Evolutionary conservation across 2,113 vertebrate genomes (phyloP).

Genomic region (Odontesthes bonariensis): DNA sequence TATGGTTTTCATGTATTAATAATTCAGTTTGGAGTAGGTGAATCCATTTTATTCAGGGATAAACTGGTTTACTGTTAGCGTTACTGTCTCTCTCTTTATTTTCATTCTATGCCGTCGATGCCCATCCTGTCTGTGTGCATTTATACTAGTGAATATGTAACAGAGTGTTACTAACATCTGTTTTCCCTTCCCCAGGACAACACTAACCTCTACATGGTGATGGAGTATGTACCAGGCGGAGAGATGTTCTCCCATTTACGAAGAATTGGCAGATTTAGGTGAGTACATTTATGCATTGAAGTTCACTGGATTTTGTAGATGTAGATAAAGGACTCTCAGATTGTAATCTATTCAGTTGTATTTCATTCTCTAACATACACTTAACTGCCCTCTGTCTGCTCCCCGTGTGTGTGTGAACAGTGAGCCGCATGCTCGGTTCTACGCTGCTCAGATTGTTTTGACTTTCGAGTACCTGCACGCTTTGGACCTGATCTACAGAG

Average conservation of each 20-base stretch:
- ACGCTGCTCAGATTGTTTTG: slow-evolving; percentile 80
- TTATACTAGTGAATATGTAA: neutral
- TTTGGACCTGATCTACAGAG: slow-evolving; percentile 82
- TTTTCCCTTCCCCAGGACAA: slow-evolving; percentile 84
- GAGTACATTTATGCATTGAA: slow-evolving; percentile 24
- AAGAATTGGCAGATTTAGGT: slow-evolving; percentile 93
- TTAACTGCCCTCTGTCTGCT: neutral
- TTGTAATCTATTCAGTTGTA: neutral
- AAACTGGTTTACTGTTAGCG: no score
- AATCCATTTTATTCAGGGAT: neutral
- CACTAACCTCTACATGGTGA: slow-evolving; percentile 95
- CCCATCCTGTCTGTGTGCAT: neutral
- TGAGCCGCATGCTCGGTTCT: slow-evolving; percentile 79
- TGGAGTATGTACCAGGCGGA: slow-evolving; percentile 93
- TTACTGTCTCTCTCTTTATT: no score
- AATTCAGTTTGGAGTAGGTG: neutral
- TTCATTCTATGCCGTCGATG: neutral
- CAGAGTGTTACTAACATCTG: slow-evolving; percentile 39
- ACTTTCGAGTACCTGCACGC: slow-evolving; percentile 81
- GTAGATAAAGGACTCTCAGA: neutral
- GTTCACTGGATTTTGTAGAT: neutral
- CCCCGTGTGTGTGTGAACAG: slow-evolving; percentile 34
- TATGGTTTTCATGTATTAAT: neutral
- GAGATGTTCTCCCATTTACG: slow-evolving; percentile 96
- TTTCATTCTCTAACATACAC: neutral